Base-by-base conservation (phyloP, 2,797 vertebrate species). In the Cyprinodon diabolis region DNA sequence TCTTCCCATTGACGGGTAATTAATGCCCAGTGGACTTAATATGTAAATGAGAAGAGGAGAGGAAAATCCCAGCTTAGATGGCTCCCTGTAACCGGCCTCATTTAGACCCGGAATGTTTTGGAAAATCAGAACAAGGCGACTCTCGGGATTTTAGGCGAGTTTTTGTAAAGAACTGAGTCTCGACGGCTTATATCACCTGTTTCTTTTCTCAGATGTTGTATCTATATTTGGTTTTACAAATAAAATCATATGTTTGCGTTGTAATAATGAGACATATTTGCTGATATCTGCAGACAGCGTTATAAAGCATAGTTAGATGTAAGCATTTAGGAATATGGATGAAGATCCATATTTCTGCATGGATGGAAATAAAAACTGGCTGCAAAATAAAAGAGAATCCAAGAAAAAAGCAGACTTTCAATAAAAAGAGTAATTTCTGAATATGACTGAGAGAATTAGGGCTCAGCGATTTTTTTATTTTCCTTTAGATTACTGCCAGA, bases 11-110 rank as follows among this genome's bases (percentile, higher is more conserved):
- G 45, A 49, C 66, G 30, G 47, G 35, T 67, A 67, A 67, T 67
- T 49, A 67, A 67, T 49, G 23, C 66, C 45, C 66, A 67, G 25
- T 67, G 45, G 47, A 67, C 66, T 4, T 30, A 30, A 35, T 49
- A 67, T 67, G 66, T 35, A 67, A 67, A 67, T 30, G 51, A 51
- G 23, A 35, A 48, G 66, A 6, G 19, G 15, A 49, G 15, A 13
- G 54, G 54, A 69, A 43, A 57, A 56, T 45, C 15, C 40, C 12
- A 63, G 62, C 62, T 63, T 45, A 21, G 40, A 43, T 45, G 49
- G 25, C 74, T 55, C 57, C 66, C 71, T 66, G 78, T 84, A 90
- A 83, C 40, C 74, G 68, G 85, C 86, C 83, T 87, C 86, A 86
- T 43, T 37, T 48, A 63, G 40, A 63, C 37, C 40, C 14, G 25